Conservation (phyloP, 2,113 vertebrate species). For the Vicugna pacos region DNA sequence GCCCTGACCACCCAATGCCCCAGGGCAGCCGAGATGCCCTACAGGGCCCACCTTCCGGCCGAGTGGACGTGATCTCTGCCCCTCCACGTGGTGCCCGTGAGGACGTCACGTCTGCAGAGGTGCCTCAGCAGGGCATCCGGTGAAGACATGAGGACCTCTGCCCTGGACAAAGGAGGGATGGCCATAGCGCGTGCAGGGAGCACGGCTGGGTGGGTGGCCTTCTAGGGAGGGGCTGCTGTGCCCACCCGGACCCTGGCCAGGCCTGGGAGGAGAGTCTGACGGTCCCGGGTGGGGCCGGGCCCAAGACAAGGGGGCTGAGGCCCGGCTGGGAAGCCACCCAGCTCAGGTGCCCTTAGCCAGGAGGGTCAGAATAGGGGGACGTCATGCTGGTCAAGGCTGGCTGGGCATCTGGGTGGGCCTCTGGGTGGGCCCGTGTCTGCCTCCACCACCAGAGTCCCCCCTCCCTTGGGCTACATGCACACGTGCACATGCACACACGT, state of each 20-base stretch:
- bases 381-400: background rate
- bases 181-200: background rate
- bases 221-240: background rate
- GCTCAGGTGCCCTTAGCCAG: background rate
- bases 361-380: background rate
- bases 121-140: background rate
- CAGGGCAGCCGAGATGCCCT: no score
- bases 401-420: background rate
- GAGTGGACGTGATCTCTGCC: background rate
- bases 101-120: background rate
- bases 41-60: no score
- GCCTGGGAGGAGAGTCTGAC: background rate
- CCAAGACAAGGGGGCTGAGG: background rate
- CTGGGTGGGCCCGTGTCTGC: background rate
- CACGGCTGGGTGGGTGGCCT: background rate
- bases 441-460: background rate
- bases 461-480: fast-evolving
- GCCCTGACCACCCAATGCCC: no score
- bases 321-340: background rate
- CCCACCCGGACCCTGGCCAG: background rate
- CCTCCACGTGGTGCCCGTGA: background rate
- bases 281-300: background rate
- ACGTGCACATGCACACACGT: background rate
- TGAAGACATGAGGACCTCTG: background rate
- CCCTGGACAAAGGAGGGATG: no score